A percentile compares a stretch with the other conserved stretches of the same genome.
phyloP scores from a whole-genome alignment of 2,113 vertebrate genomes.

The Lanius collurio region DNA sequence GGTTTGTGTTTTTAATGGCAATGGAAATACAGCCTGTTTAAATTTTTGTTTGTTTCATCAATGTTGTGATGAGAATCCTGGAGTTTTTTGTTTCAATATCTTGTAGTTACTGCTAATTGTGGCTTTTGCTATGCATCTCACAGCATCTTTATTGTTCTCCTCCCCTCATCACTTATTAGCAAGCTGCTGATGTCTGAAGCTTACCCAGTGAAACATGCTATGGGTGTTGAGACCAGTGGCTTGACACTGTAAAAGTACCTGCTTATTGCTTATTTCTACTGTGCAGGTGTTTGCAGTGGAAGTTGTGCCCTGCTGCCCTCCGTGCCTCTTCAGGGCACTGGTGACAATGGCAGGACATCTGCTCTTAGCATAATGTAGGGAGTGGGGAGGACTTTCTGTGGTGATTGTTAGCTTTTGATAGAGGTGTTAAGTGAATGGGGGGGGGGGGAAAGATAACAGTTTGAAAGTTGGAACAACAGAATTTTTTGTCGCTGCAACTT shows the following conservation, averaged over 20 bases:
- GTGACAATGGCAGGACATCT: neutral
- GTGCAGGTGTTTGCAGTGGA: accelerated
- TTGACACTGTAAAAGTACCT: neutral
- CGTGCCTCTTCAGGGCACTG: neutral
- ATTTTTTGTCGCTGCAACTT: neutral
- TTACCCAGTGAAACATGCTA: neutral
- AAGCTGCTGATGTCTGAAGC: neutral
- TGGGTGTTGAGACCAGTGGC: neutral
- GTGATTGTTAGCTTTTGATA: neutral
- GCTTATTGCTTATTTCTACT: neutral
- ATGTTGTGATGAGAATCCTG: neutral
- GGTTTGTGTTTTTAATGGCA: neutral
- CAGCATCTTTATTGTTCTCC: neutral
- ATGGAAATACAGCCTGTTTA: neutral
- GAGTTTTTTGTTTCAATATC: neutral
- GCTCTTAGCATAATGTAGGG: neutral
- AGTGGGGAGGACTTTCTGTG: neutral
- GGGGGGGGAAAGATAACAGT: accelerated
- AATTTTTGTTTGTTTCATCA: neutral
- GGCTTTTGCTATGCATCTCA: neutral
- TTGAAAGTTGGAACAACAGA: neutral
- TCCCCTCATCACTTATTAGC: neutral
- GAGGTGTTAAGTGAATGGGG: neutral
- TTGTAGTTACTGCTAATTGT: neutral
- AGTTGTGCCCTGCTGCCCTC: neutral